Evolutionary conservation across 1,140 invertebrate genomes (phyloP).

Genomic region (Harlomillsia oculata): DNA sequence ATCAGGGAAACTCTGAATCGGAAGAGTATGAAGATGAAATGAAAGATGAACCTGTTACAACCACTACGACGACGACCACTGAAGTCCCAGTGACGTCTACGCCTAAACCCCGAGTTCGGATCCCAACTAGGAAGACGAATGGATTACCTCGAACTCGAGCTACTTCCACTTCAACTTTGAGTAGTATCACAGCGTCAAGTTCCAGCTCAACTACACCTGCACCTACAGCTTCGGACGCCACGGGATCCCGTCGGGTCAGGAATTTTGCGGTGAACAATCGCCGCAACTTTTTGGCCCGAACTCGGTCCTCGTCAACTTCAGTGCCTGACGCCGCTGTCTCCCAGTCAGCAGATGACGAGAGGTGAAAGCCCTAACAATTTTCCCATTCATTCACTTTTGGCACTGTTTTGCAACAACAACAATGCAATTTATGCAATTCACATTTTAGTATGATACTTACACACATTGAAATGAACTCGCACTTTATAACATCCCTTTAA

Average conservation of each 20-base stretch:
- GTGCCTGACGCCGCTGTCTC: conserved; percentile 23
- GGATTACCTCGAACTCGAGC: conserved; percentile 40
- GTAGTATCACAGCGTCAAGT: no score
- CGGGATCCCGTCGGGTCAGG: conserved; percentile 18
- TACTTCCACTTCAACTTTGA: conserved; percentile 41
- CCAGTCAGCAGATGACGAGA: conserved; percentile 17
- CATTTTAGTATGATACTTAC: not conserved
- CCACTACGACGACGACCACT: conserved; percentile 40
- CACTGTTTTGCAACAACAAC: not conserved
- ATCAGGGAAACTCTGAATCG: not conserved
- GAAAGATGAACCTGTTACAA: conserved; percentile 6
- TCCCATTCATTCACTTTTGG: not conserved
- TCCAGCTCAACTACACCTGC: conserved; percentile 15
- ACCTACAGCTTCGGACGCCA: conserved; percentile 37
- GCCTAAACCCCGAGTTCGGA: conserved; percentile 12
- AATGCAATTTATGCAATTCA: conserved; percentile 3
- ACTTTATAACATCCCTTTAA: conserved; percentile 1
- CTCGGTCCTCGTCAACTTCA: conserved; percentile 23
- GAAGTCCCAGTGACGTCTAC: conserved; percentile 7
- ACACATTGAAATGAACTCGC: not conserved
- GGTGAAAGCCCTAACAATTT: conserved; percentile 3
- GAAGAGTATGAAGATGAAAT: not conserved
- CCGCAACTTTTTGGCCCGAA: conserved; percentile 37
- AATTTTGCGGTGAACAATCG: conserved; percentile 28
- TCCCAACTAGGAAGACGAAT: conserved; percentile 34